These are phyloP conservation scores for Bradypodion ventrale DNA, from an alignment of 2,797 vertebrate species.

Conservation along the genomic window DNA sequence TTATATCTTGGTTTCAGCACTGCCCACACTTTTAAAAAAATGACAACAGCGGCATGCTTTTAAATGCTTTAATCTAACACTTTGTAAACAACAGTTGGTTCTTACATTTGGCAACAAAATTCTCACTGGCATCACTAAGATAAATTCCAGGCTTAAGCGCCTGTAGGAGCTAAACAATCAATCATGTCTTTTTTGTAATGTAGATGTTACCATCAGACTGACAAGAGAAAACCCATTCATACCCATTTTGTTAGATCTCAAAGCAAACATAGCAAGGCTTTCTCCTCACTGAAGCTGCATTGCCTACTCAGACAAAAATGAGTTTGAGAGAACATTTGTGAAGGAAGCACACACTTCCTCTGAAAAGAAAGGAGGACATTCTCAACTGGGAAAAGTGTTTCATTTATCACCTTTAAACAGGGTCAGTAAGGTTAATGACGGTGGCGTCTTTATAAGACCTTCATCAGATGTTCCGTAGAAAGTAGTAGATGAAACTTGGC, in stretches of 20 bases:
- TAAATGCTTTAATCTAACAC: neutral
- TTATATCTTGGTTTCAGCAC: neutral
- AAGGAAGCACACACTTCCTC: neutral
- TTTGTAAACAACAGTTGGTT: neutral
- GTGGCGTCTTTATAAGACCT: slow-evolving; percentile 16
- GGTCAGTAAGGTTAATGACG: neutral
- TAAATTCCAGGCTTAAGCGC: neutral
- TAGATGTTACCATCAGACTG: neutral
- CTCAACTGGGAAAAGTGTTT: neutral
- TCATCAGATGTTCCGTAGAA: slow-evolving; percentile 5
- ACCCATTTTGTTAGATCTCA: neutral
- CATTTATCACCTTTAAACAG: neutral
- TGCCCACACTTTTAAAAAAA: neutral
- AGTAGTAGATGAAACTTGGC: neutral
- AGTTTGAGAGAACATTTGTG: neutral
- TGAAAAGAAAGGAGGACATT: neutral
- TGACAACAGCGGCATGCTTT: neutral
- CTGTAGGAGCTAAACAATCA: slow-evolving; percentile 23
- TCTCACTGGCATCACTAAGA: neutral
- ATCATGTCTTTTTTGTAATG: neutral
- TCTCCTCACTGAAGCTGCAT: neutral
- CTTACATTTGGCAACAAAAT: neutral
- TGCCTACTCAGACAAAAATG: no score
- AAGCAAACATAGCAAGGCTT: neutral
- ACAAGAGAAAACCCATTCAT: neutral